Conservation (phyloP, 2,113 vertebrate genomes). For the Zapus hudsonius region DNA sequence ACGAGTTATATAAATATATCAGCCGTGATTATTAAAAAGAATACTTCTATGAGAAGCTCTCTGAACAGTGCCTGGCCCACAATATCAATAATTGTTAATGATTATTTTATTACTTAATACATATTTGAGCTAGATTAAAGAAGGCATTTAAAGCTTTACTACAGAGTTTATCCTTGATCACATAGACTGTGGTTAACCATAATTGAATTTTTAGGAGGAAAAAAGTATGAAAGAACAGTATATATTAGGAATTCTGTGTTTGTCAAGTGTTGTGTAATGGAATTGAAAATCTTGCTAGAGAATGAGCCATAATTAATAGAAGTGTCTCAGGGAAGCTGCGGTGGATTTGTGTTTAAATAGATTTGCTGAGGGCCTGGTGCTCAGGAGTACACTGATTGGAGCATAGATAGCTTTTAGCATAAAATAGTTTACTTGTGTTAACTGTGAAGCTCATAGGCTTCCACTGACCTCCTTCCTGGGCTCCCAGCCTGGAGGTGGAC, state of each 20-base stretch:
- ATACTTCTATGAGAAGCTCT: slow-evolving; percentile 10
- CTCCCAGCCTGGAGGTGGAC: not conserved
- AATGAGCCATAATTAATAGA: not conserved
- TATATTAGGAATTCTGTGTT: slow-evolving; percentile 7
- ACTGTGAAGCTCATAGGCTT: not conserved
- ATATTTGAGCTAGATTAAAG: not conserved
- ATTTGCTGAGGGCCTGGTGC: not conserved
- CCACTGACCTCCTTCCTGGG: not conserved
- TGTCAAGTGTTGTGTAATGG: not conserved
- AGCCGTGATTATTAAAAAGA: slow-evolving; percentile 3
- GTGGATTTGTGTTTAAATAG: not conserved
- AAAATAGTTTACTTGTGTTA: not conserved
- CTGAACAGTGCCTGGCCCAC: not conserved
- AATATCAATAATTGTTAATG: slow-evolving; percentile 29
- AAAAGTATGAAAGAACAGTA: not conserved
- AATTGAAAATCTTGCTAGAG: slow-evolving; percentile 34
- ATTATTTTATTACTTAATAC: not conserved
- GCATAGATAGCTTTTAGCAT: not conserved
- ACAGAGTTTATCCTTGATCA: not conserved
- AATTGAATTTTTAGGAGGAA: not conserved
- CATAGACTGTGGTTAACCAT: not conserved
- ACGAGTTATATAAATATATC: not conserved
- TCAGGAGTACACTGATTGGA: not conserved
- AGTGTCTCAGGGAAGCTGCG: not conserved
- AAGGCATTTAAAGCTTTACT: not conserved